These are phyloP conservation scores for Listronotus oregonensis DNA, from an alignment of 1,140 invertebrate genomes.

Conservation along the genomic window DNA sequence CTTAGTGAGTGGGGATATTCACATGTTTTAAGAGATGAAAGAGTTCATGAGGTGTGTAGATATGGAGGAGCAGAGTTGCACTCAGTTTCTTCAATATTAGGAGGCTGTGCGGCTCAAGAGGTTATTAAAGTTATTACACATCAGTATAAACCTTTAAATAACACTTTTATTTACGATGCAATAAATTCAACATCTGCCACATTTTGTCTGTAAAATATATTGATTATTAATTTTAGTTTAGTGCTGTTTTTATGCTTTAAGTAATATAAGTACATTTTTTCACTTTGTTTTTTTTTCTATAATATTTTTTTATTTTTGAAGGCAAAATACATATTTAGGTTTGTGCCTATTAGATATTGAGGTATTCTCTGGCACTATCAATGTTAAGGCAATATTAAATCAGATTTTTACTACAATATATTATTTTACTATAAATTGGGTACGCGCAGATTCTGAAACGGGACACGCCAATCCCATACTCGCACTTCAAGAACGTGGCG, in stretches of 20 bases:
- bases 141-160: slow-evolving; percentile 95
- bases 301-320: too few species aligned
- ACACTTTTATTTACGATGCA: slow-evolving; percentile 95
- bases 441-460: too few species aligned
- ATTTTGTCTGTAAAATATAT: slow-evolving; percentile 55
- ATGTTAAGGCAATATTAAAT: too few species aligned
- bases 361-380: too few species aligned
- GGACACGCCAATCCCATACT: too few species aligned
- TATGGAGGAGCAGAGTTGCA: slow-evolving; percentile 95
- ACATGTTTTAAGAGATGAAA: slow-evolving; percentile 85
- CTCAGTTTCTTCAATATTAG: slow-evolving; percentile 91
- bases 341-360: too few species aligned
- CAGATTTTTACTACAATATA: too few species aligned
- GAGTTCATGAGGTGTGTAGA: slow-evolving; percentile 91
- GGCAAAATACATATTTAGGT: too few species aligned
- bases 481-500: too few species aligned
- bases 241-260: slow-evolving; percentile 2
- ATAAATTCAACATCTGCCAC: slow-evolving; percentile 85
- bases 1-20: slow-evolving; percentile 82
- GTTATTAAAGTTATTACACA: slow-evolving; percentile 95
- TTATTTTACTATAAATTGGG: too few species aligned
- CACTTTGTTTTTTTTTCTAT: background rate
- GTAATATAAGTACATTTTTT: background rate
- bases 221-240: background rate
- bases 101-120: slow-evolving; percentile 94